These are phyloP conservation scores for Pachycephala philippinensis DNA, from an alignment of 2,113 vertebrate species.

Conservation along the genomic window DNA sequence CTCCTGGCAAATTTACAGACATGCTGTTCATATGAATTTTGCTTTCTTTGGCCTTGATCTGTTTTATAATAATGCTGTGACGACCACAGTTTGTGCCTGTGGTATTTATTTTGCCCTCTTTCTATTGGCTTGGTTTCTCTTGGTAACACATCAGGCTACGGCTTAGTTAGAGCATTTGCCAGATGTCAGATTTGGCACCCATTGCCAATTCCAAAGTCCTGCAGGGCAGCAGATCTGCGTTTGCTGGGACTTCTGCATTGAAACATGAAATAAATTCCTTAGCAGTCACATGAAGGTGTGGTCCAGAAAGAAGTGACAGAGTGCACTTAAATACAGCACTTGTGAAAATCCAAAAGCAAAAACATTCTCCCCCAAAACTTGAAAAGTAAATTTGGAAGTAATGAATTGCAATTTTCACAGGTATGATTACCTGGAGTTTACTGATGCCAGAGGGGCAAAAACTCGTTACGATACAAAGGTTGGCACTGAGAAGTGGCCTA, in stretches of 20 bases:
- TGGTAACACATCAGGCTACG: background rate
- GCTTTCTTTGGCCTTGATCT: background rate
- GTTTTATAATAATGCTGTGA: background rate
- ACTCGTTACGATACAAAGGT: constrained; percentile 96
- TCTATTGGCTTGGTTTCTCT: background rate
- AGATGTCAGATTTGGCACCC: background rate
- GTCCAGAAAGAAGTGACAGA: background rate
- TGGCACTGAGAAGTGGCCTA: constrained; percentile 96
- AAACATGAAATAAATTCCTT: background rate
- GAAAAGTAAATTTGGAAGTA: background rate
- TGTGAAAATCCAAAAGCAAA: background rate
- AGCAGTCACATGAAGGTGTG: background rate
- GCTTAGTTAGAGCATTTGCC: background rate
- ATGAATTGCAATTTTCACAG: constrained; percentile 70
- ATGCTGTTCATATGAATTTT: background rate
- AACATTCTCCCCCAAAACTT: background rate
- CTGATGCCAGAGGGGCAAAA: constrained; percentile 92
- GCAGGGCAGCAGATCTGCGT: background rate
- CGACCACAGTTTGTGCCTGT: background rate
- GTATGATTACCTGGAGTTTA: constrained; percentile 97
- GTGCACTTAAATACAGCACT: background rate
- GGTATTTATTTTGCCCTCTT: background rate
- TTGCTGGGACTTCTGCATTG: background rate
- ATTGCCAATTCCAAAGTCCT: background rate
- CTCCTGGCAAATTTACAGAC: background rate